Evolutionary conservation across 2,888 invertebrate species (phyloP).

Genomic region (Tiliacea aurago): DNA sequence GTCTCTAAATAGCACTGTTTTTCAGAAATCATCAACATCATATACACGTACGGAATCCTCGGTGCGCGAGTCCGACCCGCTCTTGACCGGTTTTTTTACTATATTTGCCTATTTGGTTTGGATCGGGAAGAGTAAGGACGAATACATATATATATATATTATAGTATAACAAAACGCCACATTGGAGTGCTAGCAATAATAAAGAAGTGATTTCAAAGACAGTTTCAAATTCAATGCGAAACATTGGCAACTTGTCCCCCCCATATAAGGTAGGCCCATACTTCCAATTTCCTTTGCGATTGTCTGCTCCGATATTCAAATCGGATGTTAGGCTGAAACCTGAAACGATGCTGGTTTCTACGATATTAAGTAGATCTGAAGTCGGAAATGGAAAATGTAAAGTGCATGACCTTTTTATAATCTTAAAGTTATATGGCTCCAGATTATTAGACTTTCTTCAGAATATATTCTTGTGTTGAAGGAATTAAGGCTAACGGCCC

Average conservation of each 20-base stretch:
- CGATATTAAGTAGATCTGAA: neutral
- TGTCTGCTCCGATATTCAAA: constrained; percentile 24
- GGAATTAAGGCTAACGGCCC: constrained; percentile 19
- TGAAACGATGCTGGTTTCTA: neutral
- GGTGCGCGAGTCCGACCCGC: too few species aligned
- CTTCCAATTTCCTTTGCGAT: constrained; percentile 28
- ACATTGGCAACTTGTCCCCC: constrained; percentile 11
- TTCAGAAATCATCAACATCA: too few species aligned
- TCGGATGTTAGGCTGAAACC: constrained; percentile 5
- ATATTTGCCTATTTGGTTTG: too few species aligned
- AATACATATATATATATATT: too few species aligned
- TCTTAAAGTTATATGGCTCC: neutral
- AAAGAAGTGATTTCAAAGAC: neutral
- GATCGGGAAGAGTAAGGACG: too few species aligned
- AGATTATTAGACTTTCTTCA: neutral
- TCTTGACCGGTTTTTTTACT: too few species aligned
- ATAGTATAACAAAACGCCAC: neutral
- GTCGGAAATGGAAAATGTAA: constrained; percentile 8
- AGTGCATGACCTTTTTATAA: neutral
- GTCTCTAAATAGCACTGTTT: too few species aligned
- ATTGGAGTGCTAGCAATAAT: neutral
- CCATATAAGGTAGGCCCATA: neutral
- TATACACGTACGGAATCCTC: too few species aligned
- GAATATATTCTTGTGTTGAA: neutral
- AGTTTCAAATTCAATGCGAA: constrained; percentile 15